A percentile compares a stretch with the other conserved stretches of the same genome.
Conservation (phyloP, 37 sponge, comb jelly and placozoan species). For the Beroe ovata region DNA sequence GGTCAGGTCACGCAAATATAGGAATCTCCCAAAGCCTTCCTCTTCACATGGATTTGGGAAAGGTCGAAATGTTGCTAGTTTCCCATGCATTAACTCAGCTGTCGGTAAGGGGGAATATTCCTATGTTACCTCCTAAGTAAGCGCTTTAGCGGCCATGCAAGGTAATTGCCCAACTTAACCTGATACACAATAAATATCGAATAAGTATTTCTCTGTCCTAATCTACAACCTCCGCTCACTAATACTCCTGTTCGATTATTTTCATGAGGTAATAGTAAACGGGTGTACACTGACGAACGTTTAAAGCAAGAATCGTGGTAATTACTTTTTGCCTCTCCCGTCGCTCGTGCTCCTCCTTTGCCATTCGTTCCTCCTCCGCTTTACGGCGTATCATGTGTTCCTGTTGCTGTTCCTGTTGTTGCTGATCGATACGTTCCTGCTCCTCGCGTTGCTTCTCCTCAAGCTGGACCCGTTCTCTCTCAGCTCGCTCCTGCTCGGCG, state of each 20-base stretch:
- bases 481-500: background rate
- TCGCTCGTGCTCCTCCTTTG: slow-evolving; percentile 38
- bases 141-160: too few relatives aligned
- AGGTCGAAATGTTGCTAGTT: too few relatives aligned
- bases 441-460: slow-evolving; percentile 21
- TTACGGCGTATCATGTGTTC: background rate
- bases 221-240: too few relatives aligned
- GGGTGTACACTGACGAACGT: background rate
- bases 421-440: background rate
- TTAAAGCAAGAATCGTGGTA: background rate
- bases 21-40: too few relatives aligned
- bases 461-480: background rate
- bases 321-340: slow-evolving; percentile 35
- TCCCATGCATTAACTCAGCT: too few relatives aligned
- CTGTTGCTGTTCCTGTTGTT: slow-evolving; percentile 19
- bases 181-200: too few relatives aligned
- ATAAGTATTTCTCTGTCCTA: too few relatives aligned
- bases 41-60: too few relatives aligned
- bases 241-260: background rate
- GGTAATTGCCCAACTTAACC: too few relatives aligned
- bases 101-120: too few relatives aligned
- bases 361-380: slow-evolving; percentile 39
- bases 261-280: background rate
- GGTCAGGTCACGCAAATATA: too few relatives aligned
- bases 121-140: too few relatives aligned